Evolutionary conservation across 2,888 invertebrate genomes (phyloP).

Genomic region (Chesias legatella): DNA sequence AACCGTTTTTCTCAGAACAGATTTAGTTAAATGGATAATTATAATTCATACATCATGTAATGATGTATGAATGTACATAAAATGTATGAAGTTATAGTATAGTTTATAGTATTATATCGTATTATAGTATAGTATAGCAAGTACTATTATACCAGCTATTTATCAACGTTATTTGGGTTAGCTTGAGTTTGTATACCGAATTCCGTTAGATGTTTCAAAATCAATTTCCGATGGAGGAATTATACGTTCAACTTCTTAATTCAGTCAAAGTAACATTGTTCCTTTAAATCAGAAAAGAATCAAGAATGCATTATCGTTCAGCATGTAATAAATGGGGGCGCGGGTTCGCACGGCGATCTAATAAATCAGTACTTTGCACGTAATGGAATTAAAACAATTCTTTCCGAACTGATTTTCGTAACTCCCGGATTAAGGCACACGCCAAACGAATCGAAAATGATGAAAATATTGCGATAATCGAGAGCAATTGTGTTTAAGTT

Average conservation of each 20-base stretch:
- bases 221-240: neutral
- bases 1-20: too few species aligned
- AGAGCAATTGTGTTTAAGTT: slow-evolving; percentile 22
- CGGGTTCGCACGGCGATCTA: slow-evolving; percentile 24
- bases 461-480: slow-evolving; percentile 19
- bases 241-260: too few species aligned
- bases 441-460: slow-evolving; percentile 5
- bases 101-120: too few species aligned
- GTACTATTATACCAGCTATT: too few species aligned
- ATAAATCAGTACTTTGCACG: slow-evolving; percentile 38
- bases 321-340: slow-evolving; percentile 28
- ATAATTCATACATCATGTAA: too few species aligned
- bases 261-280: slow-evolving; percentile 19
- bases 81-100: too few species aligned
- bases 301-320: slow-evolving; percentile 34
- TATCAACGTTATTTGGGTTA: too few species aligned
- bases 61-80: too few species aligned
- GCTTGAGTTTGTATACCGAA: too few species aligned
- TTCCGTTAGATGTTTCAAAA: neutral
- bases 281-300: slow-evolving; percentile 23
- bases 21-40: too few species aligned
- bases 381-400: slow-evolving; percentile 34
- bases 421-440: slow-evolving; percentile 1
- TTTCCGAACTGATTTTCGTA: slow-evolving; percentile 11
- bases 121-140: too few species aligned